phyloP scores from a whole-genome alignment of 2,888 invertebrate genomes.

The Stomorhina lunata region DNA sequence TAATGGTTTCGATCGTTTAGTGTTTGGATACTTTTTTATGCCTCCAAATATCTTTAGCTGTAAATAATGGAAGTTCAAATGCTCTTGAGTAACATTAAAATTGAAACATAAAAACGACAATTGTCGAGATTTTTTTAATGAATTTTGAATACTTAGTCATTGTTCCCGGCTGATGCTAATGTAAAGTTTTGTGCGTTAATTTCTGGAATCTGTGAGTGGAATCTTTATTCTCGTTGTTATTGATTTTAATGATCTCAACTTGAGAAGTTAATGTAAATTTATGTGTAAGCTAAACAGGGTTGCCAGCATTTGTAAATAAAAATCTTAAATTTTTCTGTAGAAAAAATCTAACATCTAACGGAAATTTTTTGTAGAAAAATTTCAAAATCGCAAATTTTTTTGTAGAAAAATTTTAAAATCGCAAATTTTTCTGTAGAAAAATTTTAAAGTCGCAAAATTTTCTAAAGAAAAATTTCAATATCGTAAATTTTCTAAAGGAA shows the following conservation, averaged over 20 bases:
- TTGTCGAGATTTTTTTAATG: slow-evolving; percentile 12
- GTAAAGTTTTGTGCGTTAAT: neutral
- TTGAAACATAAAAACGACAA: neutral
- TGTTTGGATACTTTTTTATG: neutral
- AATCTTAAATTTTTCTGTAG: too few species aligned
- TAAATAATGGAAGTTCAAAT: neutral
- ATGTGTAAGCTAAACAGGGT: slow-evolving; percentile 5
- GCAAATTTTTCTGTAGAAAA: too few species aligned
- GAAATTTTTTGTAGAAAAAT: too few species aligned
- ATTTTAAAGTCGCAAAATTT: too few species aligned
- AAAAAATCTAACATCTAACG: too few species aligned
- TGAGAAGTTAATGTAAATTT: slow-evolving; percentile 47
- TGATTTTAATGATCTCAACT: slow-evolving; percentile 56
- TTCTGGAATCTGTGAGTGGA: slow-evolving; percentile 12
- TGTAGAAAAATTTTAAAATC: too few species aligned
- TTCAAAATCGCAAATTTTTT: too few species aligned
- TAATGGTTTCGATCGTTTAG: neutral
- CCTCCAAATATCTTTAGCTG: neutral
- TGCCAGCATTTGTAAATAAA: neutral
- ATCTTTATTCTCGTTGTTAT: slow-evolving; percentile 24
- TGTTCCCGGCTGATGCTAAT: neutral
- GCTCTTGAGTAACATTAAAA: slow-evolving; percentile 17
- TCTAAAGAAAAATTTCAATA: too few species aligned
- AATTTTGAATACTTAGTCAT: slow-evolving; percentile 8
- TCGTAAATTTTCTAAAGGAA: too few species aligned